Base-by-base conservation (phyloP, 2,888 invertebrate species). In the Parapristionchus giblindavisi region DNA sequence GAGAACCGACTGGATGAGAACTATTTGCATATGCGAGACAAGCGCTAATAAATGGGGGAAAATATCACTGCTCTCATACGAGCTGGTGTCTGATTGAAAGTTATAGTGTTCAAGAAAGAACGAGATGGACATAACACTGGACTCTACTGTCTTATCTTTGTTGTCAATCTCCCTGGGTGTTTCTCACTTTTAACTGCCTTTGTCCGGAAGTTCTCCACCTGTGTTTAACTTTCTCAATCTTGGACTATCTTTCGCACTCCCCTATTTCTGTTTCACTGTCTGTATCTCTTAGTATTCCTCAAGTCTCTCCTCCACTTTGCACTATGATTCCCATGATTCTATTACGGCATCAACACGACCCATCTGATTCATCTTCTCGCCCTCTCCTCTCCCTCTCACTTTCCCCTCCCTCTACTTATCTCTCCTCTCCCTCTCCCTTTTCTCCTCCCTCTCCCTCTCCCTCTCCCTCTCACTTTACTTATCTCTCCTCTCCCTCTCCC, bases 151-250 rank as follows among this genome's bases (percentile, higher is more conserved):
- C 8, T 21, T 36, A 43, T 60, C 34, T 6, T 40, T 32, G 27
- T 43, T 43, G 8, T 21, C 17, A 29, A 27, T 27, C 27, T 43
- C 27, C 27, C 63, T 40, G 27, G 29, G 43, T 65, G 63, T 65
- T 65, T 40, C 43, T 24, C 24, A 43, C 43, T 65, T 65, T 65
- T 65, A 43, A 40, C n/a, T n/a, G n/a, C n/a, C n/a, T n/a, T 61
- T 60, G 36, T 21, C 43, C n/a, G 0, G 29, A 24, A 61, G 61
- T 61, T 65, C 63, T 27, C 8, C 58, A 34, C 58, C 43, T 43
- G 11, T 17, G 21, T 43, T 43, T 36, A 40, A 43, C 40, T 21
- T 27, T 43, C 21, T 27, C 29, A 14, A 5, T 43, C 14, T 40
- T 29, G 27, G 21, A 27, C 27, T 43, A 17, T 43, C n/a, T 65